phyloP scores from a whole-genome alignment of 2,797 vertebrate species.

The Pampus argenteus region DNA sequence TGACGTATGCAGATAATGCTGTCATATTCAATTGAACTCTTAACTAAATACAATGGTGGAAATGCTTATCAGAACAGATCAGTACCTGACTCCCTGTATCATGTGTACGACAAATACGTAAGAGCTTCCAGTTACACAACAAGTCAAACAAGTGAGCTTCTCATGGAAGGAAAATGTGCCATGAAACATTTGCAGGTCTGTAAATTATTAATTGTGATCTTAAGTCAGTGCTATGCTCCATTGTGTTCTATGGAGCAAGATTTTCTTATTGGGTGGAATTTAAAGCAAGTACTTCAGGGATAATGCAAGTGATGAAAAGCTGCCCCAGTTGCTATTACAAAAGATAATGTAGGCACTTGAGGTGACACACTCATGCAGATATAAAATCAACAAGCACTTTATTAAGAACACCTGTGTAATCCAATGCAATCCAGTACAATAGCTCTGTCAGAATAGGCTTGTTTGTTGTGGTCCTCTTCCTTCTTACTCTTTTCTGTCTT shows the following conservation, averaged over 20 bases:
- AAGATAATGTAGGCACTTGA: slow-evolving; percentile 11
- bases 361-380: background rate
- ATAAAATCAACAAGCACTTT: background rate
- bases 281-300: slow-evolving; percentile 34
- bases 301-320: slow-evolving; percentile 34
- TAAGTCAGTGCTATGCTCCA: slow-evolving; percentile 47
- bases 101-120: slow-evolving; percentile 25
- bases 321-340: slow-evolving; percentile 13
- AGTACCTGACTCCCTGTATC: slow-evolving; percentile 1
- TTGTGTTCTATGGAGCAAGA: too few species aligned
- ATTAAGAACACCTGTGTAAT: background rate
- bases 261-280: slow-evolving; percentile 44
- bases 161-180: slow-evolving; percentile 40
- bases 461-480: too few species aligned
- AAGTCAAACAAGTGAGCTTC: slow-evolving; percentile 40
- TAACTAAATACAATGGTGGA: slow-evolving; percentile 14
- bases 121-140: slow-evolving; percentile 8
- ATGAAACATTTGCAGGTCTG: slow-evolving; percentile 52
- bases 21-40: slow-evolving; percentile 21
- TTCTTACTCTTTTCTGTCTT: too few species aligned
- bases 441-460: too few species aligned
- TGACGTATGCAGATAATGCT: slow-evolving; percentile 17
- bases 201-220: slow-evolving; percentile 66
- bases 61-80: slow-evolving; percentile 32
- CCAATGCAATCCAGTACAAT: background rate